Conservation (phyloP, 2,888 invertebrate species). For the Hydropsyche betteni region DNA sequence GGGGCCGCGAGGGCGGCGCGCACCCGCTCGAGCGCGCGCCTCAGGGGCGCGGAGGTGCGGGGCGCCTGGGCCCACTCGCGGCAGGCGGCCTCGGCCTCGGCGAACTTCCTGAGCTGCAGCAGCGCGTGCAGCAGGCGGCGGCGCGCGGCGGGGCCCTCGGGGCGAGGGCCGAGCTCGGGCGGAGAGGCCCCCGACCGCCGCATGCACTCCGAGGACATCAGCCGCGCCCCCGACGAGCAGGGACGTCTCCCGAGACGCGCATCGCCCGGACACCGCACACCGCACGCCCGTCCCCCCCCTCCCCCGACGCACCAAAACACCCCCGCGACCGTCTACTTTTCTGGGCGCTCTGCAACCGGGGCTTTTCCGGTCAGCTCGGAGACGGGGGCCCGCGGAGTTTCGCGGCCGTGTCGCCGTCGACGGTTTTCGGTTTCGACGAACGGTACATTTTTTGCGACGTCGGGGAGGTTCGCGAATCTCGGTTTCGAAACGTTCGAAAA, state of each 20-base stretch:
- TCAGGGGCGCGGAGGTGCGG: neutral
- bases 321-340: neutral
- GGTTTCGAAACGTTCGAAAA: too few relatives aligned
- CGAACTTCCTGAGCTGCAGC: slow-evolving; percentile 43
- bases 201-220: neutral
- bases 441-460: neutral
- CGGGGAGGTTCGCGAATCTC: too few relatives aligned
- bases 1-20: neutral
- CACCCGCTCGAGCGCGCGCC: neutral
- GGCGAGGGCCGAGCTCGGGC: too few relatives aligned
- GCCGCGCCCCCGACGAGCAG: neutral
- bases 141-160: slow-evolving; percentile 39
- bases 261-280: neutral
- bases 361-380: neutral
- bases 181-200: too few relatives aligned
- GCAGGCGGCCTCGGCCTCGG: slow-evolving; percentile 42
- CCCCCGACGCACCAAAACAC: neutral
- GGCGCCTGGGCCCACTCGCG: neutral
- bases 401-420: neutral
- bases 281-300: neutral
- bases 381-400: too few relatives aligned
- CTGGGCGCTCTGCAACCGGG: neutral
- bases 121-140: slow-evolving; percentile 46
- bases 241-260: neutral
- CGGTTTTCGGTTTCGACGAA: neutral